Evolutionary conservation across 92 coral and sea anemone genomes (phyloP), one percentile per base, ranked within the genome.

Genomic region (Epizoanthus ramosus): DNA sequence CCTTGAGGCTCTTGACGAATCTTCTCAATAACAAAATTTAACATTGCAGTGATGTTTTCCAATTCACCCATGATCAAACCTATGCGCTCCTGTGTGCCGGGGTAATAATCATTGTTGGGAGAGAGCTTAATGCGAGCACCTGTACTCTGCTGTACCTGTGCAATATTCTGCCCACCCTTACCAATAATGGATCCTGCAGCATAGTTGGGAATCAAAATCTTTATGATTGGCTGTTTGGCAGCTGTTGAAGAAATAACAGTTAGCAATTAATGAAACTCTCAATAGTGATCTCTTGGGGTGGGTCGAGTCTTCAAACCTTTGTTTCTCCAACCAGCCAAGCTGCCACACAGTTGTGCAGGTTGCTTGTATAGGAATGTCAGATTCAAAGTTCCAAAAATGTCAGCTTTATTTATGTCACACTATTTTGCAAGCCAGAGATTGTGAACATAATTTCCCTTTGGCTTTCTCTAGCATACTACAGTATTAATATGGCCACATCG

Each of bases 161-260:
- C 98, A 56, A 97, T 97, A 69, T 95, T 97, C 64, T 93, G 96
- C 25, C 99, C 99, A 63, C 95, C 98, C 88, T 97, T 97, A 59
- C 99, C 99, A 79, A 97, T 97, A 64, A 97, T 97, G 23, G 99
- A 97, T 25, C 99, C 99, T 10, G 99, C 99, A 4, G 98, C 98
- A 93, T 97, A 92, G 85, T 94, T 97, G 13, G 99, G 99, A n/a
- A 97, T 94, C 63, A 97, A 86, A 57, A 95, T 88, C 89, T 97
- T 97, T 68, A 97, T 67, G 81, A 97, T 97, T 10, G 99, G 99
- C 57, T 95, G 91, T 73, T 97, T 97, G 75, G 98, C 98, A 86
- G 93, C 94, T 91, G 88, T 28, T 39, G 57, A 63, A 69, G 63
- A 85, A 75, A 25, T 39, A 57, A 24, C 53, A 50, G 3, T 50